A percentile compares a stretch with the other conserved stretches of the same genome.
Evolutionary conservation across 2,888 invertebrate species (phyloP).

Genomic region (Rhaphigaster nebulosa): DNA sequence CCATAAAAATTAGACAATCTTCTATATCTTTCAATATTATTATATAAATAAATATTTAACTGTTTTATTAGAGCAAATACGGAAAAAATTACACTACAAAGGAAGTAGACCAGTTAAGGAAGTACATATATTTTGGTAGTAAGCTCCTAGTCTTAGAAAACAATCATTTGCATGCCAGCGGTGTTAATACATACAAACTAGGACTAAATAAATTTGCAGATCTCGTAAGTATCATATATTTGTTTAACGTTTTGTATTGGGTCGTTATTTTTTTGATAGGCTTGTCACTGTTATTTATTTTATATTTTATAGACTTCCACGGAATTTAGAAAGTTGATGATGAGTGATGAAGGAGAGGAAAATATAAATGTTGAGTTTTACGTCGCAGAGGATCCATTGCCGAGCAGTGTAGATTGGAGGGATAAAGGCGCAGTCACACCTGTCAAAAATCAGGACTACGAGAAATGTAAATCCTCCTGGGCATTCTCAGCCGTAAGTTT

Average conservation of each 20-base stretch:
- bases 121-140: background rate
- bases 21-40: background rate
- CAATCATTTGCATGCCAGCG: background rate
- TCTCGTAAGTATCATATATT: background rate
- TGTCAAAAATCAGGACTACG: slow-evolving; percentile 93
- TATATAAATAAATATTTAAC: background rate
- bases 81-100: background rate
- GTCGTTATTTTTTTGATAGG: background rate
- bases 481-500: slow-evolving; percentile 85
- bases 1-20: background rate
- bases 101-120: background rate
- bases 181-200: background rate
- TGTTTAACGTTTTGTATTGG: background rate
- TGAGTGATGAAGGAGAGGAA: background rate
- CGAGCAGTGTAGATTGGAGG: slow-evolving; percentile 88
- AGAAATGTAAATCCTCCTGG: slow-evolving; percentile 83
- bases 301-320: background rate
- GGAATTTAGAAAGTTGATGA: background rate
- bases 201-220: background rate
- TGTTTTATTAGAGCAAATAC: background rate
- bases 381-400: background rate
- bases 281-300: background rate
- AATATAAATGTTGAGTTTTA: background rate
- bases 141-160: background rate
- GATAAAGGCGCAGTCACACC: slow-evolving; percentile 85